Evolutionary conservation across 2,797 vertebrate genomes (phyloP).

Genomic region (Prionace glauca): DNA sequence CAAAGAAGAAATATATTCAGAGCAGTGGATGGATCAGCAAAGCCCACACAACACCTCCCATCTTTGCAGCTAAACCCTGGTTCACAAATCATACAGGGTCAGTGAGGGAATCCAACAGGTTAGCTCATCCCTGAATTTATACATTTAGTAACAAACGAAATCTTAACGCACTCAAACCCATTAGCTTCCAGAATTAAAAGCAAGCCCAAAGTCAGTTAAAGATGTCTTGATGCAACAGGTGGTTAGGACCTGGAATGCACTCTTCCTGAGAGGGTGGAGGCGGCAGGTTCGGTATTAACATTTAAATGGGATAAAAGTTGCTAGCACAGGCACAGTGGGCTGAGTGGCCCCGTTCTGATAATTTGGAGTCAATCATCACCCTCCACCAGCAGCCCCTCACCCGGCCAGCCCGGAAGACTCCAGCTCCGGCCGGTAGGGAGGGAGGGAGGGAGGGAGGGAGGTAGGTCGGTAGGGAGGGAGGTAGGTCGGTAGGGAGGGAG

Average conservation of each 20-base stretch:
- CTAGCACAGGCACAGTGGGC: background rate
- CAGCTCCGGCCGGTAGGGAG: too few relatives aligned
- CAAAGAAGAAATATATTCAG: background rate
- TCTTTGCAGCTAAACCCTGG: background rate
- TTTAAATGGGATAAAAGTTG: background rate
- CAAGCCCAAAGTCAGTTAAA: background rate
- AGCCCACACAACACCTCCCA: background rate
- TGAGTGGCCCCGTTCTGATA: background rate
- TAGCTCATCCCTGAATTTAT: background rate
- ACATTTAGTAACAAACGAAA: background rate
- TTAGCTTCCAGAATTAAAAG: background rate
- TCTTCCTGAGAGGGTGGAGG: background rate
- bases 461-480: too few relatives aligned
- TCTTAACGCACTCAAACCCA: background rate
- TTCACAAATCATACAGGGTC: background rate
- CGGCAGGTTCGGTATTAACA: background rate
- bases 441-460: too few relatives aligned
- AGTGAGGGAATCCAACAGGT: background rate
- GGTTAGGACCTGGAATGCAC: background rate
- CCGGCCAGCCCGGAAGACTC: background rate
- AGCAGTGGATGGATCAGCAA: background rate
- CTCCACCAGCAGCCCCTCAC: background rate
- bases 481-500: too few relatives aligned
- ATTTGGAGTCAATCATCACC: background rate
- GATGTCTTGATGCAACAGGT: background rate